Evolutionary conservation across 2,113 vertebrate species (phyloP), one percentile per base, ranked within the genome.

Genomic region (Oriolus oriolus): DNA sequence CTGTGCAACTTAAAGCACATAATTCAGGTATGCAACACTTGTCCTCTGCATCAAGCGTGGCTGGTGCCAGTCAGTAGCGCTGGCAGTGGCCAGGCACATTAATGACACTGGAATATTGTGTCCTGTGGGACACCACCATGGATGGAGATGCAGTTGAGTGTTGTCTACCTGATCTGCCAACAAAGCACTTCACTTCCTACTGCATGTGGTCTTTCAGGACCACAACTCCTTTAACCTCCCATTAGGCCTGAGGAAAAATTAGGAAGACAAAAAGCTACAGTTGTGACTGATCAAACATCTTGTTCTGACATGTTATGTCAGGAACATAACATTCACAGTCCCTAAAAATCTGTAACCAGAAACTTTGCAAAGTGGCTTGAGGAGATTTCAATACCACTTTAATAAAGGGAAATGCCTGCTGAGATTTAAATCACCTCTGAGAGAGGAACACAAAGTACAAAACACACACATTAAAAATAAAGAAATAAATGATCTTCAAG

Each of bases 301-400:
- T 84, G 11, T 76, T 88, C 60, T 59, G n/a, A n/a, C n/a, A n/a
- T n/a, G n/a, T n/a, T n/a, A n/a, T n/a, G n/a, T n/a, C n/a, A n/a
- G 54, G 24, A 91, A 47, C 70, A 21, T 50, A 57, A 80, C 28
- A 33, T 74, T 71, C 54, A 56, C 11, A 66, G 33, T 52, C 56
- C 37, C 50, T 82, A 63, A 95, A 69, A 57, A 63, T 81, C 41
- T 61, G 18, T 84, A 61, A 41, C 52, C 30, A 76, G 65, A 84
- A 81, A 59, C 53, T 76, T 75, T 39, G 26, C 23, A 19, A 76
- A 93, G n/a, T 68, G 14, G 8, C 81, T 84, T 77, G 60, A 65
- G 64, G 64, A 79, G 47, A 87, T 91, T 89, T 87, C 65, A 89
- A 59, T 79, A 49, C n/a, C n/a, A 57, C 30, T 82, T 91, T 54